Evolutionary conservation across 2,797 vertebrate genomes (phyloP).

Genomic region (Lepilemur septentrionalis): DNA sequence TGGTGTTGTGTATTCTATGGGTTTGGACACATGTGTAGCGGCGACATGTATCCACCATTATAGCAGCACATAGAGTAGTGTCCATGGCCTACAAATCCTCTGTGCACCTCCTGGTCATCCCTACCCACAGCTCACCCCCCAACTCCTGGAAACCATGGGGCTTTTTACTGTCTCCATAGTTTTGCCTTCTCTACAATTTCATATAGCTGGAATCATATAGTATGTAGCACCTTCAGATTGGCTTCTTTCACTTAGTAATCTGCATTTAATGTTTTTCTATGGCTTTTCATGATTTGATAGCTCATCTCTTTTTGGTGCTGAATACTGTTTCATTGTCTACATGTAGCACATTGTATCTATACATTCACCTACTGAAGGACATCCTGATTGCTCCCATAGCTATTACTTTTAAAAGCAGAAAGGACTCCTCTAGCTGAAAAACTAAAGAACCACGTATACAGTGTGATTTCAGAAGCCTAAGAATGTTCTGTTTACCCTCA

Average conservation of each 20-base stretch:
- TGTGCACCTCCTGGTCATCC: not conserved
- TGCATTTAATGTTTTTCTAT: not conserved
- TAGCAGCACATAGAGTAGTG: not conserved
- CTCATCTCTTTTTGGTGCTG: not conserved
- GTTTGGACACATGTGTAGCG: not conserved
- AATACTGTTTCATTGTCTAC: not conserved
- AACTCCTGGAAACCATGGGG: not conserved
- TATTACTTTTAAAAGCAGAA: not conserved
- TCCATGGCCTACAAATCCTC: not conserved
- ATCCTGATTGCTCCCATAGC: not conserved
- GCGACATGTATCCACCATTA: not conserved
- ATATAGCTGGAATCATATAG: not conserved
- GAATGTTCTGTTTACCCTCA: not conserved
- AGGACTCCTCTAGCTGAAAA: not conserved
- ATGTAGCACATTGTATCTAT: no score
- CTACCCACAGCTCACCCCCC: fast-evolving
- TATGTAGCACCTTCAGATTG: not conserved
- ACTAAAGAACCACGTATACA: not conserved
- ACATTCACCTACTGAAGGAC: not conserved
- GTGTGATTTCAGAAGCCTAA: not conserved
- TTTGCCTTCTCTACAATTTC: not conserved
- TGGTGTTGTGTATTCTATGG: not conserved
- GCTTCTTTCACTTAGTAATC: not conserved
- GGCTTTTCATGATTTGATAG: not conserved
- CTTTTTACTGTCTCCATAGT: not conserved